phyloP scores from a whole-genome alignment of 2,113 vertebrate genomes.

The Seriola aureovittata region DNA sequence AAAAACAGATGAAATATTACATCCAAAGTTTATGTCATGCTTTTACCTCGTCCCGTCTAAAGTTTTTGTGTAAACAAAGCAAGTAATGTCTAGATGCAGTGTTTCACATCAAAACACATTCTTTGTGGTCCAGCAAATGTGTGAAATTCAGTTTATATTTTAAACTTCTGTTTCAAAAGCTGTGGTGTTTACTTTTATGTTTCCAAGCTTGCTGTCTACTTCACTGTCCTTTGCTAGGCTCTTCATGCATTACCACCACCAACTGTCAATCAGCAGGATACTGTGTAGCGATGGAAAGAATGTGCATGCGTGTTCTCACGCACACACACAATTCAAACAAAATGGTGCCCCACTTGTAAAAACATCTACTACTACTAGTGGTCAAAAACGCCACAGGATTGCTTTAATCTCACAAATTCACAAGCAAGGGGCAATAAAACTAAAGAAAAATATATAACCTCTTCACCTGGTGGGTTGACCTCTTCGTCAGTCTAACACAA shows the following conservation, averaged over 20 bases:
- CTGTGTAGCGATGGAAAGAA: background rate
- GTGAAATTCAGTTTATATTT: background rate
- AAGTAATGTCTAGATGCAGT: no score
- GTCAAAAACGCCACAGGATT: background rate
- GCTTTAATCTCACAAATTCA: background rate
- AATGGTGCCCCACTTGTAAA: background rate
- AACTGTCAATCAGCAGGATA: conserved; percentile 13
- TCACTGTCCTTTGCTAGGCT: background rate
- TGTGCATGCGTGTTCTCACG: background rate
- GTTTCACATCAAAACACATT: no score
- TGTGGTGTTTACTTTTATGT: background rate
- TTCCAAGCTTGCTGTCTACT: background rate
- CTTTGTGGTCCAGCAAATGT: background rate
- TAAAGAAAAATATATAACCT: background rate
- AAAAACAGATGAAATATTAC: background rate
- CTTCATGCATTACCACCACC: background rate
- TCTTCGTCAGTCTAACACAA: conserved; percentile 24
- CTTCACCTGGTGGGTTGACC: conserved; percentile 35
- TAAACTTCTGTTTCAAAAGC: background rate
- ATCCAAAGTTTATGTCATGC: no score
- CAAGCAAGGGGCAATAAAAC: background rate
- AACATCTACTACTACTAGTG: background rate
- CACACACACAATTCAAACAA: background rate
- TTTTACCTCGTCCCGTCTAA: no score
- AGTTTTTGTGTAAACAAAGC: no score